Conservation (phyloP, 2,113 vertebrate genomes). For the Pseudorhombus dupliciocellatus region DNA sequence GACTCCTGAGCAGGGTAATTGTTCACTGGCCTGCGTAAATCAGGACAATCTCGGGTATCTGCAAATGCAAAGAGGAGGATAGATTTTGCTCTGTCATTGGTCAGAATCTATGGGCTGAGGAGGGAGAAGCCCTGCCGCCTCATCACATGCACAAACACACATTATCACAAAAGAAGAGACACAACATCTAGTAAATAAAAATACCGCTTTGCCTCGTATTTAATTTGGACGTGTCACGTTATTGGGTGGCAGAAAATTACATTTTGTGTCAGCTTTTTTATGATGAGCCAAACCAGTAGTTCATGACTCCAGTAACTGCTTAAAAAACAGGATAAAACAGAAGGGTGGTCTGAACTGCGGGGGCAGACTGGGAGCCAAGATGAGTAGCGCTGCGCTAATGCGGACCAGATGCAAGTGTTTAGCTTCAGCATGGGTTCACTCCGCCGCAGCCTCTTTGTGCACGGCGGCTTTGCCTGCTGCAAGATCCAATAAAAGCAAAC, state of each 20-base stretch:
- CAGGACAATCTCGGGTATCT: constrained; percentile 19
- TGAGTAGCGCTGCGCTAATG: constrained; percentile 55
- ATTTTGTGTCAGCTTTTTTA: constrained; percentile 35
- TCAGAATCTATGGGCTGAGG: background rate
- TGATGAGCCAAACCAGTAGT: constrained; percentile 66
- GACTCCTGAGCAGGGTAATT: constrained; percentile 33
- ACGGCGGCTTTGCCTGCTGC: constrained; percentile 27
- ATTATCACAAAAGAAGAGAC: background rate
- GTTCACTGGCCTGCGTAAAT: constrained; percentile 47
- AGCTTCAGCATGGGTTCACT: constrained; percentile 32
- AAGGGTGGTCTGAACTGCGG: constrained; percentile 50
- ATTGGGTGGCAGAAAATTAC: constrained; percentile 2
- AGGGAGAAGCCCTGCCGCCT: constrained; percentile 11
- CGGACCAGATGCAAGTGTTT: constrained; percentile 61
- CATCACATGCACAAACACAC: background rate
- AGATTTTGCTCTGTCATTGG: constrained; percentile 2
- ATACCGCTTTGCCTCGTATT: background rate
- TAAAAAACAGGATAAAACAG: constrained; percentile 50
- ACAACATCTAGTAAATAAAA: constrained; percentile 4
- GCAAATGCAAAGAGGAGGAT: constrained; percentile 3
- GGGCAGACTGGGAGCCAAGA: constrained; percentile 40
- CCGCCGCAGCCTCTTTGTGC: constrained; percentile 42
- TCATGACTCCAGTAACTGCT: constrained; percentile 59
- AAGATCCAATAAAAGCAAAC: constrained; percentile 55
- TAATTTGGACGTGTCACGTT: constrained; percentile 11